Percentiles rank a stretch among this genome's conserved stretches.
Evolutionary conservation across 2,888 invertebrate genomes (phyloP).

Genomic region (Cloeon dipterum): DNA sequence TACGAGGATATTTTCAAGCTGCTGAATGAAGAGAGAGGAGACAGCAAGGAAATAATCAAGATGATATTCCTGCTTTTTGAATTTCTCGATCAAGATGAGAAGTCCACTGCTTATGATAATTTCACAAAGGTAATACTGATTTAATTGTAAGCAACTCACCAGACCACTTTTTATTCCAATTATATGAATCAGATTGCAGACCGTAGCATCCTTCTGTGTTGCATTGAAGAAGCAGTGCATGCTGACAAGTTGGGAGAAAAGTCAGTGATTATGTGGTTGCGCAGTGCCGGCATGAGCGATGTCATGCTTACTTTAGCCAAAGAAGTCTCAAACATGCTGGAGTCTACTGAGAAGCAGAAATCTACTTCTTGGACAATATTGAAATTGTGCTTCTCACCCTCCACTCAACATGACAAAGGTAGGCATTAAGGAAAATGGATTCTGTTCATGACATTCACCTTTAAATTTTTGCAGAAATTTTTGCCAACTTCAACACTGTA

Average conservation of each 20-base stretch:
- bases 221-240: constrained; percentile 21
- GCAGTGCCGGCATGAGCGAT: constrained; percentile 17
- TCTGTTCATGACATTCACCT: no score
- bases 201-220: constrained; percentile 17
- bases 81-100: constrained; percentile 27
- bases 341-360: constrained; percentile 9
- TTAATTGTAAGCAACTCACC: background rate
- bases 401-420: constrained; percentile 6
- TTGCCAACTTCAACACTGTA: constrained; percentile 19
- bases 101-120: constrained; percentile 26
- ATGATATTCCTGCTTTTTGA: constrained; percentile 34
- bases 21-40: no score
- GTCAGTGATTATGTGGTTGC: constrained; percentile 23
- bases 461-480: constrained; percentile 19
- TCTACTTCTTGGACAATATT: constrained; percentile 10
- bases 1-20: no score
- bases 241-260: constrained; percentile 15
- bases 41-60: constrained; percentile 31
- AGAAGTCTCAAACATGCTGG: constrained; percentile 10
- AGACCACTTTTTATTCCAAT: no score
- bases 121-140: constrained; percentile 25
- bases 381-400: constrained; percentile 17
- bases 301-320: constrained; percentile 18
- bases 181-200: constrained; percentile 13
- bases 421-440: no score